Conservation (phyloP, 2,113 vertebrate genomes). For the Carlito syrichta region DNA sequence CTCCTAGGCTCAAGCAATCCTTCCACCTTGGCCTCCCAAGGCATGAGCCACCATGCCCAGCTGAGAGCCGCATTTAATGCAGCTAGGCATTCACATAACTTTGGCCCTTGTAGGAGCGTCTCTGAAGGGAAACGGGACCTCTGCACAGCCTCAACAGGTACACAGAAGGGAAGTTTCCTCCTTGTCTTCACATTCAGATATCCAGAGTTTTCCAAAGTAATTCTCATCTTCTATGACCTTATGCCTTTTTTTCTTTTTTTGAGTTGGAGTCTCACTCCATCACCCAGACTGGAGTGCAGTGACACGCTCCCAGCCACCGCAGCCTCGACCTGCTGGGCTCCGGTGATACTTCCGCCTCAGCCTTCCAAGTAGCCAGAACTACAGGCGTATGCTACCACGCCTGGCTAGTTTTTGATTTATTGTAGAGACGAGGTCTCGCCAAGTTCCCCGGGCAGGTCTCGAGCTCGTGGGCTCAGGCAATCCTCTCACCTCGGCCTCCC, state of each 20-base stretch:
- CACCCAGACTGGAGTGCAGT: not conserved
- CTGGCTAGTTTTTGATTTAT: not conserved
- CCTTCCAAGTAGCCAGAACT: not conserved
- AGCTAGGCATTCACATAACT: too few species aligned
- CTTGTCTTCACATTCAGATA: not conserved
- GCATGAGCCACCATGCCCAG: too few species aligned
- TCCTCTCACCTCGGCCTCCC: not conserved
- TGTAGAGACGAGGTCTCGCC: not conserved
- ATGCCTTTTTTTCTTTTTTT: not conserved
- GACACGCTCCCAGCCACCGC: rapidly evolving
- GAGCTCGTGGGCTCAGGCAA: not conserved
- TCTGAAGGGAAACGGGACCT: not conserved
- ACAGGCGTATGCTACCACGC: not conserved
- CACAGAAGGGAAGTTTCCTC: not conserved
- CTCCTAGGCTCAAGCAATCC: too few species aligned
- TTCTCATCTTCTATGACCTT: not conserved
- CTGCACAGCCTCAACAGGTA: not conserved
- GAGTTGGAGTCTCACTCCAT: not conserved
- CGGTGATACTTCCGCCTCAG: not conserved
- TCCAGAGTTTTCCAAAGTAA: not conserved
- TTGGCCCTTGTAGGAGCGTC: not conserved
- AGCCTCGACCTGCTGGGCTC: not conserved
- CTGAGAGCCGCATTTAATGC: rapidly evolving
- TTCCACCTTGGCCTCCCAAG: too few species aligned
- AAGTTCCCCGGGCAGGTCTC: not conserved